A percentile compares a stretch with the other conserved stretches of the same genome.
phyloP scores from a whole-genome alignment of 2,113 vertebrate genomes.

The Salvelinus fontinalis region DNA sequence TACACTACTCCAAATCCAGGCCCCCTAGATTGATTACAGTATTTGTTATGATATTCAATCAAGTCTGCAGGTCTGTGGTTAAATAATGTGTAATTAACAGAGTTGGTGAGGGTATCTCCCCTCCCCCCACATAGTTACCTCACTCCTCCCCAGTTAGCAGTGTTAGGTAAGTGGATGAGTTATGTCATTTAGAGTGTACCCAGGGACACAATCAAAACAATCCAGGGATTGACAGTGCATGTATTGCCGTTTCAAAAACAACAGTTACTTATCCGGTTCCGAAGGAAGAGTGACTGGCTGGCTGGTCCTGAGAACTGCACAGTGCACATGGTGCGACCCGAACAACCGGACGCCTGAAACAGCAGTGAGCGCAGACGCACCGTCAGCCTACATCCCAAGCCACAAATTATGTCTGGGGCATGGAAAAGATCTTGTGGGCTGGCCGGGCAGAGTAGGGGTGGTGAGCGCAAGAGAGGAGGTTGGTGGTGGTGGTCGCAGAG shows the following conservation, averaged over 20 bases:
- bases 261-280: constrained; percentile 35
- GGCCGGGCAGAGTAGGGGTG: constrained; percentile 60
- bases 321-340: constrained; percentile 40
- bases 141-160: background rate
- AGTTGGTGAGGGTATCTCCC: background rate
- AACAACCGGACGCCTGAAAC: constrained; percentile 66
- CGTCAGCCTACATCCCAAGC: constrained; percentile 78
- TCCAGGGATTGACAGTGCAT: constrained; percentile 12
- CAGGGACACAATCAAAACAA: constrained; percentile 4
- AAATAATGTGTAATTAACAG: background rate
- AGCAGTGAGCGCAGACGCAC: constrained; percentile 74
- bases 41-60: constrained; percentile 1
- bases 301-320: constrained; percentile 51
- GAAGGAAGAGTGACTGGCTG: constrained; percentile 8
- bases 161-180: background rate
- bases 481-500: constrained; percentile 70
- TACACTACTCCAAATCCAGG: background rate
- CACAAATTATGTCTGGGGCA: constrained; percentile 77
- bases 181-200: background rate
- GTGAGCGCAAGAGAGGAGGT: constrained; percentile 61
- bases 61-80: background rate
- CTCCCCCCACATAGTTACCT: background rate
- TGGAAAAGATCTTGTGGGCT: constrained; percentile 73
- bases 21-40: background rate
- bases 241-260: constrained; percentile 36